A percentile compares a stretch with the other conserved stretches of the same genome.
phyloP scores from a whole-genome alignment of 1,140 invertebrate genomes.

The Orchesella cincta region DNA sequence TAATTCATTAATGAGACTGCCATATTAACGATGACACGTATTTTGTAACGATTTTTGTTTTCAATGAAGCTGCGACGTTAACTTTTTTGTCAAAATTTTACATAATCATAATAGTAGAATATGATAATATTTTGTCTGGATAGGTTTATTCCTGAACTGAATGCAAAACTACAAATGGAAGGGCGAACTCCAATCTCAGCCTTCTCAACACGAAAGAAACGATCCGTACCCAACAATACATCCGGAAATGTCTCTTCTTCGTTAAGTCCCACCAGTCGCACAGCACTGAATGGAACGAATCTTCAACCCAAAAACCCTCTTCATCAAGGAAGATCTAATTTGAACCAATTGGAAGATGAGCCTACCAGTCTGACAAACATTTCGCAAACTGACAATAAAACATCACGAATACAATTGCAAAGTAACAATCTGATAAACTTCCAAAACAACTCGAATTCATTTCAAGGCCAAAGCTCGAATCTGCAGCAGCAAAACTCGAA shows the following conservation, averaged over 20 bases:
- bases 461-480: not conserved
- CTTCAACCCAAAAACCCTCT: slow-evolving; percentile 36
- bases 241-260: not conserved
- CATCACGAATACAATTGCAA: slow-evolving; percentile 32
- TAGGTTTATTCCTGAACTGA: slow-evolving; percentile 48
- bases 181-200: slow-evolving; percentile 40
- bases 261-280: not conserved
- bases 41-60: too few species aligned
- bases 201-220: slow-evolving; percentile 43
- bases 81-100: too few species aligned
- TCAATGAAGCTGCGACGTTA: too few species aligned
- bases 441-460: slow-evolving; percentile 24
- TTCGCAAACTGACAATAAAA: slow-evolving; percentile 11
- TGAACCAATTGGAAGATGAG: not conserved
- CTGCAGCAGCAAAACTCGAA: not conserved
- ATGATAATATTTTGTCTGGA: too few species aligned
- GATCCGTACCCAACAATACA: not conserved
- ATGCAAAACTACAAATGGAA: slow-evolving; percentile 46
- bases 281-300: not conserved
- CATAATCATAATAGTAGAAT: too few species aligned
- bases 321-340: slow-evolving; percentile 34
- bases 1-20: slow-evolving; percentile 43
- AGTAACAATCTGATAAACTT: slow-evolving; percentile 33
- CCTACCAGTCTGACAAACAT: not conserved
- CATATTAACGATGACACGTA: too few species aligned